phyloP scores from a whole-genome alignment of 2,113 vertebrate species.

The Egretta garzetta region DNA sequence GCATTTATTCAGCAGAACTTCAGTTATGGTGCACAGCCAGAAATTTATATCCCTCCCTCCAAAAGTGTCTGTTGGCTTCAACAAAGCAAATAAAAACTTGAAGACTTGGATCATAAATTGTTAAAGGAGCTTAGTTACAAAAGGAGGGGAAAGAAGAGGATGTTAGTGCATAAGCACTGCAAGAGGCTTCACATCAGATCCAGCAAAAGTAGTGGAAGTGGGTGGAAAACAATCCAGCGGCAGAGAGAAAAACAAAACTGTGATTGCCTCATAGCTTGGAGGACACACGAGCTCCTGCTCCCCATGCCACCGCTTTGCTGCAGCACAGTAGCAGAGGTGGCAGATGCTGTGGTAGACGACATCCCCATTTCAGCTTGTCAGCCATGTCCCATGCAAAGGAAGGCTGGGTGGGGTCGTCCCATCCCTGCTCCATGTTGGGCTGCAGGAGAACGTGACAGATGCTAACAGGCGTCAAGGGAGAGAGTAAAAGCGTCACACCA shows the following conservation, averaged over 20 bases:
- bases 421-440: accelerated
- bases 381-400: neutral
- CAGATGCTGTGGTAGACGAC: neutral
- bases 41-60: neutral
- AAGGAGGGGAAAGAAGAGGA: neutral
- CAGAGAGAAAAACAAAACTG: neutral
- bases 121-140: neutral
- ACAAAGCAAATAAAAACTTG: neutral
- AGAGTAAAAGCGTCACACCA: neutral
- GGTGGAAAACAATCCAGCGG: neutral
- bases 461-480: neutral
- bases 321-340: neutral
- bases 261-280: neutral
- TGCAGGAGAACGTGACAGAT: neutral
- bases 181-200: neutral
- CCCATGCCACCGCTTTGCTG: neutral
- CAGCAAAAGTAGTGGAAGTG: constrained; percentile 35
- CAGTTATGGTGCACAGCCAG: neutral
- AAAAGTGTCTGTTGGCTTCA: neutral
- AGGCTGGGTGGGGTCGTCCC: neutral
- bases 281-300: neutral
- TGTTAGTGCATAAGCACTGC: neutral
- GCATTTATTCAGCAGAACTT: neutral
- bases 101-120: neutral
- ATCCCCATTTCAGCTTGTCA: neutral